These are phyloP conservation scores for Galeopterus variegatus DNA, from an alignment of 2,113 vertebrate species.

Conservation along the genomic window DNA sequence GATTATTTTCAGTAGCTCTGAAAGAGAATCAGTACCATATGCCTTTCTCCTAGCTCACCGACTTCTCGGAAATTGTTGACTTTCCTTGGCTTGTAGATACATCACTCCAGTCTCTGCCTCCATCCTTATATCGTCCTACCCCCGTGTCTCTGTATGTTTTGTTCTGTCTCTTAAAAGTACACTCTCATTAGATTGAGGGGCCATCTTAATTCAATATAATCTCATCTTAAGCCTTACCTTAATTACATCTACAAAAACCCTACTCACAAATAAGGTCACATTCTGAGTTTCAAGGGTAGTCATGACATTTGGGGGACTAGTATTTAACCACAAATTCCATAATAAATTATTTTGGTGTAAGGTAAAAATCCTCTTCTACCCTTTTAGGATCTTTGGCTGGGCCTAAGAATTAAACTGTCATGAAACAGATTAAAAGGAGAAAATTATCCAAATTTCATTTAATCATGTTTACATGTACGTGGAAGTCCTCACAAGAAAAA, in stretches of 20 bases:
- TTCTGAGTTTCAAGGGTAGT: background rate
- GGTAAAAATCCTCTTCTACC: background rate
- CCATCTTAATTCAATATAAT: background rate
- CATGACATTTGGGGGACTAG: background rate
- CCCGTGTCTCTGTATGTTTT: background rate
- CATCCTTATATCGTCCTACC: background rate
- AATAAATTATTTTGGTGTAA: background rate
- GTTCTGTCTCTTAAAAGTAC: background rate
- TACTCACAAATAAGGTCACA: no score
- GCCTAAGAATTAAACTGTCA: background rate
- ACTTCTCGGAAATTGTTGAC: background rate
- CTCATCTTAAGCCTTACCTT: background rate
- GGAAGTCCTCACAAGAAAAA: background rate
- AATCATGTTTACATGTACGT: background rate
- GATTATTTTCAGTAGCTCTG: background rate
- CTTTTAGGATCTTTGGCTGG: fast-evolving
- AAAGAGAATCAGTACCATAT: background rate
- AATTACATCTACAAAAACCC: no score
- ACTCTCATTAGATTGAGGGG: background rate
- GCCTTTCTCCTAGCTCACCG: background rate
- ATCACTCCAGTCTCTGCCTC: background rate
- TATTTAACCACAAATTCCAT: background rate
- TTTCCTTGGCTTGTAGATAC: background rate
- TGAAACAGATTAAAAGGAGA: background rate
- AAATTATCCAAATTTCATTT: background rate